Conservation (phyloP, 2,113 vertebrate species). For the Rhinopithecus roxellana region DNA sequence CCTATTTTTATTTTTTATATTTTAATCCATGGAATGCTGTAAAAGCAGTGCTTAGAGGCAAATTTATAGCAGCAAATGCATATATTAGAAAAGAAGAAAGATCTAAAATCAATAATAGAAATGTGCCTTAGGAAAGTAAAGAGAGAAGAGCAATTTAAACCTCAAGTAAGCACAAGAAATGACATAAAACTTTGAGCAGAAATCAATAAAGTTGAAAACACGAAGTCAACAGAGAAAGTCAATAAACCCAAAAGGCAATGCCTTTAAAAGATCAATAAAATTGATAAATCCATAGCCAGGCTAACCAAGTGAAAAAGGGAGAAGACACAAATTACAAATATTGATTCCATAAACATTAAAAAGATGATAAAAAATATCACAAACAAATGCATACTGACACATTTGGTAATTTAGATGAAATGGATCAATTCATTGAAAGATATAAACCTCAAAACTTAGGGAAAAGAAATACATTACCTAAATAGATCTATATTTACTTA, state of each 20-base stretch:
- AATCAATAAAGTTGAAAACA: not conserved
- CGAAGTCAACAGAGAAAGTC: not conserved
- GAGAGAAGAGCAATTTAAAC: not conserved
- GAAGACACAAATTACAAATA: not conserved
- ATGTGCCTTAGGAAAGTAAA: not conserved
- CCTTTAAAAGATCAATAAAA: not conserved
- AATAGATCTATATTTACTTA: not conserved
- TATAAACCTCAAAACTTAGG: not conserved
- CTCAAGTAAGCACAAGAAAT: not conserved
- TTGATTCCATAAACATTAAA: not conserved
- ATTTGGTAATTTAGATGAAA: slow-evolving; percentile 11
- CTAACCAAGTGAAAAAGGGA: not conserved
- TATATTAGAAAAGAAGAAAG: not conserved
- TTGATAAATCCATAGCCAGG: not conserved
- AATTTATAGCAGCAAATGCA: not conserved
- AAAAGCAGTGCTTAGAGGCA: not conserved
- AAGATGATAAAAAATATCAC: not conserved
- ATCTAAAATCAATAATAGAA: not conserved
- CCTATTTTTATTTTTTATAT: too few species aligned
- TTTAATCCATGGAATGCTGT: not conserved
- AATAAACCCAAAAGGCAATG: not conserved
- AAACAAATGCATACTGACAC: not conserved
- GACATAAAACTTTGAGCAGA: not conserved
- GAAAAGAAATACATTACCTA: not conserved
- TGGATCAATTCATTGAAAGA: not conserved